Conservation (phyloP, 2,888 invertebrate genomes). For the Mantis religiosa region DNA sequence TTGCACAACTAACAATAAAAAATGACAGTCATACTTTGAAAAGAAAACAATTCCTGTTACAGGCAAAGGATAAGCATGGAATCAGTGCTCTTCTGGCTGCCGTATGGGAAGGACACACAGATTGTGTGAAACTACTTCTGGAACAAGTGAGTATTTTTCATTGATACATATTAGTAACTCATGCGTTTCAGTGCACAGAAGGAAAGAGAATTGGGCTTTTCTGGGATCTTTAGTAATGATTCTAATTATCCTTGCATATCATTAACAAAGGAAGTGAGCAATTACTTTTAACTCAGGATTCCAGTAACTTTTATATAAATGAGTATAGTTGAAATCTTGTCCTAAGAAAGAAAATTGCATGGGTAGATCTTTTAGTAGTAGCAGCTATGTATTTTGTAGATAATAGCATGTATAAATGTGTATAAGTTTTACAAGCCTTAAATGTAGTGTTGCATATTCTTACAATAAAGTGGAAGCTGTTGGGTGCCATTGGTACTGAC, state of each 20-base stretch:
- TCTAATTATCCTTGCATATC: too few relatives aligned
- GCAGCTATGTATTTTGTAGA: too few relatives aligned
- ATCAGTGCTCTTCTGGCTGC: constrained; percentile 91
- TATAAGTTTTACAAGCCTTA: not conserved
- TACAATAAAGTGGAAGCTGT: not conserved
- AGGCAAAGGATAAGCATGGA: constrained; percentile 92
- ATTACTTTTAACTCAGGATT: too few relatives aligned
- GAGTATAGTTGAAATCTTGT: too few relatives aligned
- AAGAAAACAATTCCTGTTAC: constrained; percentile 39
- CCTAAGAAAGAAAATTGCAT: too few relatives aligned
- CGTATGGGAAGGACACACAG: constrained; percentile 93
- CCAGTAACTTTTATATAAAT: too few relatives aligned
- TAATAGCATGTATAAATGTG: not conserved
- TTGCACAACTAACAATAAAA: too few relatives aligned
- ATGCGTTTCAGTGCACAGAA: too few relatives aligned
- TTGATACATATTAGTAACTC: not conserved
- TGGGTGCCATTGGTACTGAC: not conserved
- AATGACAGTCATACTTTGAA: not conserved
- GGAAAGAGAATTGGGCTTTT: too few relatives aligned
- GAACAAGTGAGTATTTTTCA: constrained; percentile 63
- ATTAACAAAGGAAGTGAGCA: too few relatives aligned
- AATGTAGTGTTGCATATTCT: not conserved
- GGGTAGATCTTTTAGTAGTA: too few relatives aligned
- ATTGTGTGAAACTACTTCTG: constrained; percentile 82
- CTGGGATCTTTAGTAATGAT: too few relatives aligned